Percentiles rank a stretch among this genome's conserved stretches.
These are phyloP conservation scores for Malachius bipustulatus DNA, from an alignment of 2,888 invertebrate species.

Conservation along the genomic window DNA sequence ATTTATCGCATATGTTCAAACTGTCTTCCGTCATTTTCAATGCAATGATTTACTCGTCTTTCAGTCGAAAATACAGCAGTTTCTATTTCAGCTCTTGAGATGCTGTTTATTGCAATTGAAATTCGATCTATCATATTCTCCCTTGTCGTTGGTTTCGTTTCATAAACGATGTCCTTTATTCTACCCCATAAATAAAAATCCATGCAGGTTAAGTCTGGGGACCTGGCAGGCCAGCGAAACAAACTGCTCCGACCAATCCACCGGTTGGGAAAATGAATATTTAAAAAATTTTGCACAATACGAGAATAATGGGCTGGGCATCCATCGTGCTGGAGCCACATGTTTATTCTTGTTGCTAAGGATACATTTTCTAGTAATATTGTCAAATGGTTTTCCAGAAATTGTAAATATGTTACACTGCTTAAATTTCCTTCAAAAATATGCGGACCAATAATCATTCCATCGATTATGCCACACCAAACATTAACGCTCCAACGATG, in stretches of 20 bases:
- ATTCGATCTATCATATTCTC: not conserved
- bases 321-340: slow-evolving; percentile 19
- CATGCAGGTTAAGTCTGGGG: not conserved
- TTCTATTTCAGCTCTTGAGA: not conserved
- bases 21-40: no score
- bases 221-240: slow-evolving; percentile 8
- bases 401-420: no score
- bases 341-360: no score
- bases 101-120: not conserved
- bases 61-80: not conserved
- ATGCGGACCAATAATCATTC: no score
- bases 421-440: no score
- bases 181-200: slow-evolving; percentile 1
- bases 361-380: no score
- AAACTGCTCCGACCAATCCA: slow-evolving; percentile 7
- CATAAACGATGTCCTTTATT: not conserved
- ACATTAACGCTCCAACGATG: no score
- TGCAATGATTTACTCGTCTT: not conserved
- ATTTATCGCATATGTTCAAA: no score
- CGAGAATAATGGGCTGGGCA: slow-evolving; percentile 13
- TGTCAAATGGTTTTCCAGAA: no score
- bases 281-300: slow-evolving; percentile 7
- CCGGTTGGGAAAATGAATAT: slow-evolving; percentile 6
- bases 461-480: no score
- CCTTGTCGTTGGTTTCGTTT: not conserved